Base-by-base conservation (phyloP, 1,140 invertebrate species). In the Drosophila equinoxialis region DNA sequence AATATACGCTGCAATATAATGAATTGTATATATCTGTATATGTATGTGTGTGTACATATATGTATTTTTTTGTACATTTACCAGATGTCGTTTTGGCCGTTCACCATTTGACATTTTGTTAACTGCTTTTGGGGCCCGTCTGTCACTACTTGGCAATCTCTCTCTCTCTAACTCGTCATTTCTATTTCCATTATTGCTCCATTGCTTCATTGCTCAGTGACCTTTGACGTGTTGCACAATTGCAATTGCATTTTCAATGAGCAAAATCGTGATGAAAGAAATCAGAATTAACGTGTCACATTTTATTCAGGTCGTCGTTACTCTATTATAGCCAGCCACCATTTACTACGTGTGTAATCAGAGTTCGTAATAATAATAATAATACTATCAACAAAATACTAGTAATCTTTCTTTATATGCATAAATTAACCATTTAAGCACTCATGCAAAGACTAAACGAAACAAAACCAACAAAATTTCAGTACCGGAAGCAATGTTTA, bases 101-200 rank as follows among this genome's bases (percentile, higher is more conserved):
- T 17, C 58, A 60, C 55, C 81, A 76, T 81, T 80, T 84, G 81
- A 84, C 81, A 84, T 84, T 84, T 84, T 84, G 73, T 71, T 65
- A 60, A 79, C 67, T 71, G 66, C 65, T 69, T 76, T 69, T 5
- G 71, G 59, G 35, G 35, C 35, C 35, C 7, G 35, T 8, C 67
- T 48, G 37, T 37, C 30, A 35, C 41, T 30, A 30, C 30, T 30
- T 55, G 1, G 45, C 45, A 20, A 6, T 30, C 30, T 30, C 30
- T 71, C 30, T 62, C 41, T 17, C 17, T 17, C 17, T n/a, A n/a
- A 20, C 60, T 82, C 78, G 75, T 85, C 78, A 85, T 85, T 81
- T 86, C 82, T 85, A 85, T 86, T 86, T 86, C 3, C 30, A n/a
- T n/a, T n/a, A 59, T 11, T 20, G 57, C 57, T 60, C 60, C 33